Conservation (phyloP, 1,140 invertebrate genomes). For the Arctopsyche grandis region DNA sequence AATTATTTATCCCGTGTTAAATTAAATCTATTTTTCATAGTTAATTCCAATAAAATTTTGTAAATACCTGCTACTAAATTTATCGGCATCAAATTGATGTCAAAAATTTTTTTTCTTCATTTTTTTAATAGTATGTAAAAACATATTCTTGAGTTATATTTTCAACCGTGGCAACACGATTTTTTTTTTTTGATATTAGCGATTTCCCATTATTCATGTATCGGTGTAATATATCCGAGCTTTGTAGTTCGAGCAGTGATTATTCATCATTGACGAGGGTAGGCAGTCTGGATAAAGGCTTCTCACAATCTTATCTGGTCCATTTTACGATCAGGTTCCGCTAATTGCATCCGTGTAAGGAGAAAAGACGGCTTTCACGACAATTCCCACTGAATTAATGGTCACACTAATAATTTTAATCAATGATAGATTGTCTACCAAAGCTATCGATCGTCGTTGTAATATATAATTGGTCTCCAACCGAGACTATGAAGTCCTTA, state of each 20-base stretch:
- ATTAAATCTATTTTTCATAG: too few relatives aligned
- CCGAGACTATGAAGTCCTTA: background rate
- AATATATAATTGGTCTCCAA: background rate
- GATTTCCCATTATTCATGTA: too few relatives aligned
- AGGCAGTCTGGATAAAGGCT: background rate
- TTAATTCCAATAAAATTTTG: too few relatives aligned
- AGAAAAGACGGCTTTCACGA: background rate
- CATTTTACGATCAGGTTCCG: constrained; percentile 2
- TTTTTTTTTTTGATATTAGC: too few relatives aligned
- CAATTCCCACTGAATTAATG: background rate
- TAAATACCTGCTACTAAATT: too few relatives aligned
- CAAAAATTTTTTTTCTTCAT: too few relatives aligned
- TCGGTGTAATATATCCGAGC: background rate
- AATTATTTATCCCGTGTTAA: too few relatives aligned
- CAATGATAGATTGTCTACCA: background rate
- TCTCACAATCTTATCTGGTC: constrained; percentile 14
- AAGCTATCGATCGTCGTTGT: background rate
- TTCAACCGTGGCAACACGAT: too few relatives aligned
- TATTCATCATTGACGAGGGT: constrained; percentile 21
- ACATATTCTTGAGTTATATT: too few relatives aligned
- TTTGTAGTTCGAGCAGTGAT: background rate
- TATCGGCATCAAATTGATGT: too few relatives aligned
- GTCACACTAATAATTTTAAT: background rate
- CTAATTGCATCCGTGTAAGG: constrained; percentile 13
- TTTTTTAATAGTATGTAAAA: too few relatives aligned